Conservation (phyloP, 37 sponge, comb jelly and placozoan genomes). For the Diacarnus erythraeanus region DNA sequence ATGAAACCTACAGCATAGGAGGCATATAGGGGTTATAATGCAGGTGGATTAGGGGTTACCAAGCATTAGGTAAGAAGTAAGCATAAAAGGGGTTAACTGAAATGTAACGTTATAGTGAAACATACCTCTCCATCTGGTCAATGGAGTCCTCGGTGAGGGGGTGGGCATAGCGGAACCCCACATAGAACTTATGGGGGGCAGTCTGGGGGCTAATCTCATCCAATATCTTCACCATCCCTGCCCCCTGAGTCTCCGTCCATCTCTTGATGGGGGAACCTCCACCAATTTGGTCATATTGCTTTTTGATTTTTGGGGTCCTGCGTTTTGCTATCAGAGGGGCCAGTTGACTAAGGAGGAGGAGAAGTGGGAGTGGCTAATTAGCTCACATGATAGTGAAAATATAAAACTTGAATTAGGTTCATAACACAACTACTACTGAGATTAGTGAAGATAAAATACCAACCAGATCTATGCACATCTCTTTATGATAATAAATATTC, state of each 20-base stretch:
- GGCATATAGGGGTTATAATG: no score
- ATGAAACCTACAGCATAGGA: background rate
- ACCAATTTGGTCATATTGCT: conserved; percentile 84
- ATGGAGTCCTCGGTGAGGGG: conserved; percentile 92
- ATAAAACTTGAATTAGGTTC: background rate
- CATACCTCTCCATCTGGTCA: conserved; percentile 90
- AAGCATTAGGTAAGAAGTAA: no score
- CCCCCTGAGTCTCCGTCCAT: conserved; percentile 90
- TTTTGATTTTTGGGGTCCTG: conserved; percentile 84
- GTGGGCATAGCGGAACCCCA: conserved; percentile 93
- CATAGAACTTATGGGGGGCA: conserved; percentile 85
- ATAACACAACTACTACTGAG: no score
- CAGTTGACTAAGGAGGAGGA: conserved; percentile 26
- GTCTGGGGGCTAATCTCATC: conserved; percentile 79
- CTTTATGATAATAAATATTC: no score
- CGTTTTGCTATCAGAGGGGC: conserved; percentile 86
- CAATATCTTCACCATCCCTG: conserved; percentile 74
- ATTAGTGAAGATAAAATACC: no score
- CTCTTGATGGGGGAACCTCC: conserved; percentile 93
- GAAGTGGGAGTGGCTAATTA: background rate
- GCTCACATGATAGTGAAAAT: background rate
- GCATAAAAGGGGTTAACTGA: no score
- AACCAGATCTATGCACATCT: no score
- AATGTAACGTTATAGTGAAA: no score
- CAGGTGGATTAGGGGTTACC: no score